These are phyloP conservation scores for Anthoptus insignis DNA, from an alignment of 2,888 invertebrate species.

Conservation along the genomic window DNA sequence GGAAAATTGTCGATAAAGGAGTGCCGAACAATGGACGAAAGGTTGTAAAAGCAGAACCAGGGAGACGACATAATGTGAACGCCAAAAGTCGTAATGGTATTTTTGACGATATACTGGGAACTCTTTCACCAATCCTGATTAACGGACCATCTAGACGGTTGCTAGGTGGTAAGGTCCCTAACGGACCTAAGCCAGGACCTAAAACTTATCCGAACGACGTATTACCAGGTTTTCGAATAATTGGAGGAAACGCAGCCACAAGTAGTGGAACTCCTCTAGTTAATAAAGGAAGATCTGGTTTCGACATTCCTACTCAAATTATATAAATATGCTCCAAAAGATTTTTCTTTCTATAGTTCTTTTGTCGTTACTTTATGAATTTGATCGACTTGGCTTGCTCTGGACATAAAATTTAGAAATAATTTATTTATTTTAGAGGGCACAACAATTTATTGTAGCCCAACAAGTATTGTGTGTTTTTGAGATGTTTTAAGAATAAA, in stretches of 20 bases:
- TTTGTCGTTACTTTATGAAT: too few relatives aligned
- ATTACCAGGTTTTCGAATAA: conserved; percentile 63
- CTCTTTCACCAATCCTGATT: not conserved
- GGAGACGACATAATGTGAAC: not conserved
- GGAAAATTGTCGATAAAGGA: not conserved
- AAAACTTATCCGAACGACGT: not conserved
- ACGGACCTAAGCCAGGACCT: not conserved
- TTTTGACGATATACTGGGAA: not conserved
- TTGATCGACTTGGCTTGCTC: conserved; percentile 8
- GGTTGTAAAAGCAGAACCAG: not conserved
- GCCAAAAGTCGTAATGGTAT: not conserved
- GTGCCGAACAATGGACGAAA: not conserved
- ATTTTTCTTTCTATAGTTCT: too few relatives aligned
- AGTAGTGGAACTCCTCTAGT: conserved; percentile 71
- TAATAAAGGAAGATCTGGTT: conserved; percentile 66
- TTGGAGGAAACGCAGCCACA: conserved; percentile 73
- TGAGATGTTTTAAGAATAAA: too few relatives aligned
- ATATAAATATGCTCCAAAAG: too few relatives aligned
- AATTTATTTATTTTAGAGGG: conserved; percentile 1
- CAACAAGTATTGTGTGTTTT: too few relatives aligned
- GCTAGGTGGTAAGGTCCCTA: not conserved
- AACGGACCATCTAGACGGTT: conserved; percentile 1
- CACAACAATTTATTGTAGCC: too few relatives aligned
- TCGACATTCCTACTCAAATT: not conserved
- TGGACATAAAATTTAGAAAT: conserved; percentile 2